Evolutionary conservation across 2,113 vertebrate genomes (phyloP).

Genomic region (Centrocercus urophasianus): DNA sequence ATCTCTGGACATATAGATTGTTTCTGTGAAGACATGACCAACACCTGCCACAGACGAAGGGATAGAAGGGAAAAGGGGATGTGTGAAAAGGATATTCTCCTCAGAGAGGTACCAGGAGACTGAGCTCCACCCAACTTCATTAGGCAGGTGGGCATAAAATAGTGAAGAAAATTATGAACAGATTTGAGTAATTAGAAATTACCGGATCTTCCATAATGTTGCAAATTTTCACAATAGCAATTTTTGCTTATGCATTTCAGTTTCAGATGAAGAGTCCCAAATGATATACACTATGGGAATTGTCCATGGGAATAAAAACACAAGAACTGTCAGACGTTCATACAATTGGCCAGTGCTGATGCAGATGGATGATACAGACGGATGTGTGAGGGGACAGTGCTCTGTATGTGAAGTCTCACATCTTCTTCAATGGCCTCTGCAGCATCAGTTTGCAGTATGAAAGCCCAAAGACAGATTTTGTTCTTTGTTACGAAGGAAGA

Average conservation of each 20-base stretch:
- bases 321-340: not conserved
- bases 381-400: not conserved
- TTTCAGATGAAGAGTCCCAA: not conserved
- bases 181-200: not conserved
- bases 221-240: not conserved
- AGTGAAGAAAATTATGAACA: not conserved
- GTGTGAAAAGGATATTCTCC: not conserved
- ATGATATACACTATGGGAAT: not conserved
- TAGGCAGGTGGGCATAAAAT: not conserved
- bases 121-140: not conserved
- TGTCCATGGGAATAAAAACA: not conserved
- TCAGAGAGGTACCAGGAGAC: not conserved
- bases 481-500: not conserved
- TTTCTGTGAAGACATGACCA: not conserved
- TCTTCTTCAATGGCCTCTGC: not conserved
- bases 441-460: not conserved
- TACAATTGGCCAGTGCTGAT: not conserved
- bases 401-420: not conserved
- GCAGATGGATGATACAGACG: not conserved
- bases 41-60: not conserved
- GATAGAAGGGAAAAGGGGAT: not conserved
- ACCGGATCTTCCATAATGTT: not conserved
- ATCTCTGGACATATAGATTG: not conserved
- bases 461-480: rapidly evolving
- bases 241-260: not conserved